Percentiles rank a stretch among this genome's conserved stretches.
phyloP scores from a whole-genome alignment of 2,113 vertebrate genomes.

The Chloebia gouldiae region DNA sequence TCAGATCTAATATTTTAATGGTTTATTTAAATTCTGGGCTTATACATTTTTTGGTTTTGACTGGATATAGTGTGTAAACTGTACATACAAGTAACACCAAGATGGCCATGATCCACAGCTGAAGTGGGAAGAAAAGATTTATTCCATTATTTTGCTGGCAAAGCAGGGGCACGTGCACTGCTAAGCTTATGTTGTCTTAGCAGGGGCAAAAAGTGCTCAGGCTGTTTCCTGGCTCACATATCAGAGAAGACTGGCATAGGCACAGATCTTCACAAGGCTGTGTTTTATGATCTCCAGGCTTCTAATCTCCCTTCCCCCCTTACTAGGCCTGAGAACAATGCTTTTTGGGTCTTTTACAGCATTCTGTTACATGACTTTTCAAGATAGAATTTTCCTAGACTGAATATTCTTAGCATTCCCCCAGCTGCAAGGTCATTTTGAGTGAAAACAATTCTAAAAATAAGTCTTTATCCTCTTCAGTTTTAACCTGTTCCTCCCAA shows the following conservation, averaged over 20 bases:
- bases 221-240: not conserved
- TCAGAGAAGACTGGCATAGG: not conserved
- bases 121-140: not conserved
- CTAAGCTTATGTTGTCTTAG: not conserved
- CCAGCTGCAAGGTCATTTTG: not conserved
- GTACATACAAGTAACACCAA: not conserved
- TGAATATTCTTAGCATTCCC: not conserved
- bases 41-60: not conserved
- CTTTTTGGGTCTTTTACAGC: not conserved
- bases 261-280: not conserved
- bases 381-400: not conserved
- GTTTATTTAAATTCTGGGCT: not conserved
- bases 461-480: not conserved
- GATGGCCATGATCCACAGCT: too few species aligned
- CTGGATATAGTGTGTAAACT: not conserved
- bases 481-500: not conserved
- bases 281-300: not conserved
- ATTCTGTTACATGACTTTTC: not conserved
- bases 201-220: not conserved
- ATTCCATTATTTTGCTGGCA: not conserved
- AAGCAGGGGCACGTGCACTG: not conserved
- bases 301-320: not conserved
- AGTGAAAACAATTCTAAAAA: not conserved
- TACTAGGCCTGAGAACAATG: fast-evolving
- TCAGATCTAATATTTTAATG: not conserved